Evolutionary conservation across 1,140 invertebrate genomes (phyloP).

Genomic region (Macrocentrus cingulum): DNA sequence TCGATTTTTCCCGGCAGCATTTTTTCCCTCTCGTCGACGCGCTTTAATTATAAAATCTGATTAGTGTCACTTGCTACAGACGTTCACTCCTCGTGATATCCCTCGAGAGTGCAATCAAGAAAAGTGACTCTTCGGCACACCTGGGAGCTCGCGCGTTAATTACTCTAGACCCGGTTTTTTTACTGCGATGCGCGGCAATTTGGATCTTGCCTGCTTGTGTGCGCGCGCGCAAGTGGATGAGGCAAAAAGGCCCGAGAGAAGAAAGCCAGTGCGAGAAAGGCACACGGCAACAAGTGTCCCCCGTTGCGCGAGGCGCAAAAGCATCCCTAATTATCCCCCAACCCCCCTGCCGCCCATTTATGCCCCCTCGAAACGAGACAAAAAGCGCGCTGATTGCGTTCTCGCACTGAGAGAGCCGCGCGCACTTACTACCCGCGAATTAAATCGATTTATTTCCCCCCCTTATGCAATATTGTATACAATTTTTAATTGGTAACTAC

Average conservation of each 20-base stretch:
- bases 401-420: conserved; percentile 39
- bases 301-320: conserved; percentile 55
- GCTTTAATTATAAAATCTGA: neutral
- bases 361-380: conserved; percentile 48
- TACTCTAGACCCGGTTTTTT: conserved; percentile 5
- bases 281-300: conserved; percentile 43
- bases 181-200: neutral
- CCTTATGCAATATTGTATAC: no score
- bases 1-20: neutral
- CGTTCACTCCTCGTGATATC: neutral
- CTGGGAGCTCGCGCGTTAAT: conserved; percentile 18
- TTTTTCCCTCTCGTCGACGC: no score
- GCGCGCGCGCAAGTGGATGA: neutral
- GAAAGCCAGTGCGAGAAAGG: conserved; percentile 16
- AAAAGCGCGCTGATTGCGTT: conserved; percentile 57
- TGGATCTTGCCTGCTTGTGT: no score
- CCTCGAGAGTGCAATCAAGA: conserved; percentile 1
- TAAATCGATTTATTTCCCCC: conserved; percentile 32
- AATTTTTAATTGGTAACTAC: conserved; percentile 31
- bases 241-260: conserved; percentile 17
- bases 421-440: conserved; percentile 28
- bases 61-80: neutral
- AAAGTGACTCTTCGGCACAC: conserved; percentile 8
- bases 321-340: conserved; percentile 56
- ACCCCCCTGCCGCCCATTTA: conserved; percentile 35